phyloP scores from a whole-genome alignment of 2,113 vertebrate genomes.

The Butorides virescens region DNA sequence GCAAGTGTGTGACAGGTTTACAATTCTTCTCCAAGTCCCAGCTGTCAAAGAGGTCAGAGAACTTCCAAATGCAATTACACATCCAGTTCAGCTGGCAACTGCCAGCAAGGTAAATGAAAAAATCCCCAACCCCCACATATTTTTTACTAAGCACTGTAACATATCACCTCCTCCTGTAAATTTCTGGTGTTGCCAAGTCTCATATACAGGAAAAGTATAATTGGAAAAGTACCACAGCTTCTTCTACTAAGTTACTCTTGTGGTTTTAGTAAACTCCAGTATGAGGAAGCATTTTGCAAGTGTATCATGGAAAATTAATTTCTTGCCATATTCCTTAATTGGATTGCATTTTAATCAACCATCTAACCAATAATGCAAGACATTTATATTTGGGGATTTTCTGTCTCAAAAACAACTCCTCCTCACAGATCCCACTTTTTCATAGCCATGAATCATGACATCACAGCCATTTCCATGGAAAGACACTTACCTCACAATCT shows the following conservation, averaged over 20 bases:
- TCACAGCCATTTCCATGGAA: constrained; percentile 24
- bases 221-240: neutral
- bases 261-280: neutral
- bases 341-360: neutral
- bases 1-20: neutral
- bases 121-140: neutral
- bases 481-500: constrained; percentile 25
- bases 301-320: neutral
- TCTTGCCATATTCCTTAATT: neutral
- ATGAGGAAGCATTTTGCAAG: neutral
- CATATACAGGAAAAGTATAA: neutral
- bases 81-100: neutral
- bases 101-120: neutral
- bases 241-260: neutral
- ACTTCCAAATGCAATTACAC: neutral
- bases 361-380: neutral
- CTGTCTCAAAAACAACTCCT: neutral
- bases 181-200: neutral
- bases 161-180: neutral
- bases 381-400: neutral
- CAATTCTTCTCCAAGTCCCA: neutral
- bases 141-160: neutral
- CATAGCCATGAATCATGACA: constrained; percentile 9
- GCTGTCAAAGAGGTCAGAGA: neutral
- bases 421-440: neutral